Percentiles rank a stretch among this genome's conserved stretches.
phyloP scores from a whole-genome alignment of 2,888 invertebrate genomes.

The Cryptocephalus moraei region DNA sequence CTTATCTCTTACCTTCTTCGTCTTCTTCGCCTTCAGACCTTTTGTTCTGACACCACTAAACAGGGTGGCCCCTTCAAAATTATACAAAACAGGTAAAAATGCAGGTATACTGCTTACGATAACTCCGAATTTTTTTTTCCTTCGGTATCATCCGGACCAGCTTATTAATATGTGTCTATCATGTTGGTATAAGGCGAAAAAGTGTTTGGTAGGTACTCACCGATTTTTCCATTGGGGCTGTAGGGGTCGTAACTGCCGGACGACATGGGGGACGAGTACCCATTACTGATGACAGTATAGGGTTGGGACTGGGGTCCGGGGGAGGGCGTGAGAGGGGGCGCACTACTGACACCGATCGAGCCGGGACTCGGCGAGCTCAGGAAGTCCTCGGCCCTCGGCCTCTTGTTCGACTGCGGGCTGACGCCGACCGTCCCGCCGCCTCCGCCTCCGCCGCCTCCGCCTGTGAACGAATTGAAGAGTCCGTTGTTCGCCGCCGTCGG shows the following conservation, averaged over 20 bases:
- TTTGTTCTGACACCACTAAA: no score
- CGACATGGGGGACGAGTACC: slow-evolving; percentile 78
- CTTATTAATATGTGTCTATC: no score
- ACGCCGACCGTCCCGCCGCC: neutral
- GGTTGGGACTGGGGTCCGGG: slow-evolving; percentile 47
- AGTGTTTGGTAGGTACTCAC: slow-evolving; percentile 44
- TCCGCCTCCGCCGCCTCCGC: slow-evolving; percentile 31
- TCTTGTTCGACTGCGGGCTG: slow-evolving; percentile 30
- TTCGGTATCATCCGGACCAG: no score
- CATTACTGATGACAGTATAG: slow-evolving; percentile 53
- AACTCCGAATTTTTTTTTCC: no score
- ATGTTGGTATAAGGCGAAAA: no score
- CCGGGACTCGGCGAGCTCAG: slow-evolving; percentile 51
- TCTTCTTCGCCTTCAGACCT: no score
- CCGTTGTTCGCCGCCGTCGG: slow-evolving; percentile 24
- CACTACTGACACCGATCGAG: slow-evolving; percentile 42
- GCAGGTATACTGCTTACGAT: no score
- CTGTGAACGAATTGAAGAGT: slow-evolving; percentile 22
- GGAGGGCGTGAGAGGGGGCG: slow-evolving; percentile 55
- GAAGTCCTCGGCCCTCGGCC: slow-evolving; percentile 50
- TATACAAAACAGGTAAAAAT: no score
- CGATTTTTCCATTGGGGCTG: slow-evolving; percentile 82
- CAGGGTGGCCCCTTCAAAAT: no score
- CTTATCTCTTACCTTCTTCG: no score
- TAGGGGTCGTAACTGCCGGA: slow-evolving; percentile 84